A percentile compares a stretch with the other conserved stretches of the same genome.
Evolutionary conservation across 1,140 invertebrate species (phyloP).

Genomic region (Muscidifurax raptorellus): DNA sequence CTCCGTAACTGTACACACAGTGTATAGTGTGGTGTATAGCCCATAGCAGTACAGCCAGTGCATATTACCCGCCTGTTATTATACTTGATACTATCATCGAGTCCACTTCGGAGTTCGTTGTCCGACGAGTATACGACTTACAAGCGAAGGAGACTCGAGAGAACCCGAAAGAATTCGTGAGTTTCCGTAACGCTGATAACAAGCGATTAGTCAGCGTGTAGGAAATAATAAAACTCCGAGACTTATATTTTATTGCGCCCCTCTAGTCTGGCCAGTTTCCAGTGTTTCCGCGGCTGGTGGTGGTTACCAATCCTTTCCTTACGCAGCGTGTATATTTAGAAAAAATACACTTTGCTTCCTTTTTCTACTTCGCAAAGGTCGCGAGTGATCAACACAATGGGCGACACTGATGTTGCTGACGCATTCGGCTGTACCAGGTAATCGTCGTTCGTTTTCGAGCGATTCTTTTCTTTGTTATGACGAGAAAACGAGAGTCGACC

Average conservation of each 20-base stretch:
- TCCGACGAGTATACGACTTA: background rate
- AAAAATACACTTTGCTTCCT: conserved; percentile 19
- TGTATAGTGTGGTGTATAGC: background rate
- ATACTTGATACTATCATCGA: background rate
- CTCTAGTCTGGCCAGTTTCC: background rate
- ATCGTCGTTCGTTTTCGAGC: conserved; percentile 20
- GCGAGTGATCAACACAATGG: conserved; percentile 32
- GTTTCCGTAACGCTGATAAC: background rate
- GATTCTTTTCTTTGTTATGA: conserved; percentile 29
- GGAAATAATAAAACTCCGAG: background rate
- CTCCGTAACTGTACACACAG: background rate
- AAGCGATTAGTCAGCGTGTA: background rate
- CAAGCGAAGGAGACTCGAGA: background rate
- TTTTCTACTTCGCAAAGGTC: background rate
- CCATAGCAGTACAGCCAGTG: background rate
- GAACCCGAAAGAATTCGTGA: background rate
- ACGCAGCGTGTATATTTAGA: background rate
- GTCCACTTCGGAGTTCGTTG: conserved; percentile 4
- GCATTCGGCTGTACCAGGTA: conserved; percentile 69
- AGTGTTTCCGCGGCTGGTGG: background rate
- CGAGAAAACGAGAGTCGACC: background rate
- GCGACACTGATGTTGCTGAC: conserved; percentile 62
- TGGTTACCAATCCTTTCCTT: background rate
- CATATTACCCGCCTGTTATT: background rate
- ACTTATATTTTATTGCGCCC: conserved; percentile 3